Conservation (phyloP, 2,113 vertebrate genomes). For the Helogale parvula region DNA sequence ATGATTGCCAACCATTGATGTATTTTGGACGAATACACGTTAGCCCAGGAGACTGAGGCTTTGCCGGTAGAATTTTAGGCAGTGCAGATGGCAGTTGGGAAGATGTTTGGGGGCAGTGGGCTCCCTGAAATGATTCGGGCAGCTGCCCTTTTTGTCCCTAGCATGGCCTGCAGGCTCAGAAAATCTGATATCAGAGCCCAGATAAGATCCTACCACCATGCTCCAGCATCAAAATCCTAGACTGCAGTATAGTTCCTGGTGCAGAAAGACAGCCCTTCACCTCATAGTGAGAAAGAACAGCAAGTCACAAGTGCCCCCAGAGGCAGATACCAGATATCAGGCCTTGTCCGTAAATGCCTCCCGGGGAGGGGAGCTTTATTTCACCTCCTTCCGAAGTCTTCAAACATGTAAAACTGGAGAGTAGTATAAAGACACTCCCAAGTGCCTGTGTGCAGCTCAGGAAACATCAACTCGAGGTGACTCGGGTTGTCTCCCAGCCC, state of each 20-base stretch:
- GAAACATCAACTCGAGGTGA: background rate
- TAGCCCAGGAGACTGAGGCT: background rate
- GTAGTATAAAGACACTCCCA: background rate
- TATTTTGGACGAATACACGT: background rate
- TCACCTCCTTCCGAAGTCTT: background rate
- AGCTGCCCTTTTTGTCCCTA: background rate
- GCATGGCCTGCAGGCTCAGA: background rate
- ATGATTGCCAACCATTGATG: too few species aligned
- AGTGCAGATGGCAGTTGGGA: background rate
- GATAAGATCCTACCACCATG: background rate
- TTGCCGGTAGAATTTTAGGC: background rate
- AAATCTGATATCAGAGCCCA: background rate
- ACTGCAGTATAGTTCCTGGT: background rate
- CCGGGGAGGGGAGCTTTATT: background rate
- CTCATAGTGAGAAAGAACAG: background rate
- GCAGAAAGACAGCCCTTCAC: background rate
- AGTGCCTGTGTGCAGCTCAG: background rate
- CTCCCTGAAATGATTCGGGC: background rate
- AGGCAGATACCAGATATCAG: background rate
- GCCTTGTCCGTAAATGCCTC: background rate
- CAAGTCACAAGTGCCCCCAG: background rate
- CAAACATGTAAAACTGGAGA: background rate
- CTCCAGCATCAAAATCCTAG: background rate
- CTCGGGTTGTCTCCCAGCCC: background rate
- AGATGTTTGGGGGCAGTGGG: background rate